Conservation (phyloP, 2,888 invertebrate genomes). For the Apodemia duryi region DNA sequence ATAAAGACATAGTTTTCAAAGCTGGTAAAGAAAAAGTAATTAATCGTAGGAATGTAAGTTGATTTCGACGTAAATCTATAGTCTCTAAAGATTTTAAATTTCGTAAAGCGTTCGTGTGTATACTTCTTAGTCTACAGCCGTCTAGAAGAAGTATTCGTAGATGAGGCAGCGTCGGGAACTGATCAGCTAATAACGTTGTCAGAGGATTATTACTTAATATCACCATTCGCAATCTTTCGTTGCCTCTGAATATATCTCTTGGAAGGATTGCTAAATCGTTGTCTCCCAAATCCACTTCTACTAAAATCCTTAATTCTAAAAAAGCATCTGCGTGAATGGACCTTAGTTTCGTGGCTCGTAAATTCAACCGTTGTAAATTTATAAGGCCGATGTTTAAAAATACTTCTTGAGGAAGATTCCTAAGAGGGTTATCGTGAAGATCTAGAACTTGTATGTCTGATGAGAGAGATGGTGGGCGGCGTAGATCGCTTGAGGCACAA, state of each 20-base stretch:
- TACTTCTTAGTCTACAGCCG: slow-evolving; percentile 86
- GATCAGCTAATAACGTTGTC: slow-evolving; percentile 83
- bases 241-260: slow-evolving; percentile 89
- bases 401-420: slow-evolving; percentile 86
- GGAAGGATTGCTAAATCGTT: slow-evolving; percentile 87
- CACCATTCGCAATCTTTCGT: slow-evolving; percentile 88
- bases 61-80: slow-evolving; percentile 89
- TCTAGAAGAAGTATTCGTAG: slow-evolving; percentile 89
- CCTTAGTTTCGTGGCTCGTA: slow-evolving; percentile 86
- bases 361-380: slow-evolving; percentile 90
- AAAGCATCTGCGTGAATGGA: slow-evolving; percentile 92
- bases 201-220: slow-evolving; percentile 91
- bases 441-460: slow-evolving; percentile 85
- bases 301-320: slow-evolving; percentile 88
- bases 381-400: slow-evolving; percentile 88
- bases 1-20: slow-evolving; percentile 88
- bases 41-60: slow-evolving; percentile 82
- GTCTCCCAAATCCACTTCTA: slow-evolving; percentile 92
- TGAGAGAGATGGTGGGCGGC: slow-evolving; percentile 84
- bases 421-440: slow-evolving; percentile 88
- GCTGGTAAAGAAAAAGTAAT: slow-evolving; percentile 83
- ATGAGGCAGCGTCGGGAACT: slow-evolving; percentile 90
- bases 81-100: slow-evolving; percentile 86
- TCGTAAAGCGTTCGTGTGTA: slow-evolving; percentile 88
- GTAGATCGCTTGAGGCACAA: slow-evolving; percentile 89